Evolutionary conservation across 2,113 vertebrate genomes (phyloP).

Genomic region (Chelonoidis abingdonii): DNA sequence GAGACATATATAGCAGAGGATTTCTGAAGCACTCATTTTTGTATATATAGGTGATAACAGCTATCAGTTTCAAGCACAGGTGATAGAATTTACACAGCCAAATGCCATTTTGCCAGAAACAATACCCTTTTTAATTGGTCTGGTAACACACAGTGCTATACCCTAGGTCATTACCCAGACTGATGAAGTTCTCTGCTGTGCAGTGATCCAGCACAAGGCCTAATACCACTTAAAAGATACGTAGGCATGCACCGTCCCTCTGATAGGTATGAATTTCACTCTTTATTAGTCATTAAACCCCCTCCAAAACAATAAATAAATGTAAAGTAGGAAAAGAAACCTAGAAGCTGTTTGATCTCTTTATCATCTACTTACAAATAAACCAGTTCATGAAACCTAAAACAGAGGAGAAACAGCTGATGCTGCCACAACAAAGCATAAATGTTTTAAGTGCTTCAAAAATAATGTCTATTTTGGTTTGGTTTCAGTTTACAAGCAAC

Average conservation of each 20-base stretch:
- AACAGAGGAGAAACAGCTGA: conserved; percentile 28
- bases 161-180: conserved; percentile 1
- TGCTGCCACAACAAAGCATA: not conserved
- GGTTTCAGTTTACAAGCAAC: not conserved
- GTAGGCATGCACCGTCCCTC: not conserved
- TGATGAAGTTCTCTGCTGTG: not conserved
- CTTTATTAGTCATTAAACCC: conserved; percentile 9
- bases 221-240: not conserved
- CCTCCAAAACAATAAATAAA: conserved; percentile 9
- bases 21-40: not conserved
- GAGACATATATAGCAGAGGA: not conserved
- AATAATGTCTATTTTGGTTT: not conserved
- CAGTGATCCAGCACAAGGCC: not conserved
- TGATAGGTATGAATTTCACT: not conserved
- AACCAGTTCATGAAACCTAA: not conserved
- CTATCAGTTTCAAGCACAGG: conserved; percentile 41
- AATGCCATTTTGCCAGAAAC: conserved; percentile 25
- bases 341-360: not conserved
- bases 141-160: conserved; percentile 26
- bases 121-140: not conserved
- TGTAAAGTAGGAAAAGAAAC: not conserved
- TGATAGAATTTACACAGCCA: conserved; percentile 33
- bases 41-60: not conserved
- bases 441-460: not conserved
- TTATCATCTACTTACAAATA: not conserved